Percentiles rank a stretch among this genome's conserved stretches.
These are phyloP conservation scores for Schizotus pectinicornis DNA, from an alignment of 2,888 invertebrate genomes.

Conservation along the genomic window DNA sequence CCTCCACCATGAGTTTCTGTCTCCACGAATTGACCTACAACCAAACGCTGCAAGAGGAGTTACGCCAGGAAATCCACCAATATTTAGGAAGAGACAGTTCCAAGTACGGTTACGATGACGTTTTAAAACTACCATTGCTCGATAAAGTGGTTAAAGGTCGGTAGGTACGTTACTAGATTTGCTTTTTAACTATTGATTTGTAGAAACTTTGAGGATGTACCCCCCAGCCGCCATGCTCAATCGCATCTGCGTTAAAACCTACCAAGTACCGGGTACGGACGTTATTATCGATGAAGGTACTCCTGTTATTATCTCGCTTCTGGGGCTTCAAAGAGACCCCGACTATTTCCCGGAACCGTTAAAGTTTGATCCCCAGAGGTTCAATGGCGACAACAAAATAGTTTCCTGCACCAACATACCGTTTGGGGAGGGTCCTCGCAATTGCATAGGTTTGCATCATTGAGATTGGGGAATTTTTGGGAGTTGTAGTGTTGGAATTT, in stretches of 20 bases:
- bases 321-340: slow-evolving; percentile 20
- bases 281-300: slow-evolving; percentile 15
- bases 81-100: background rate
- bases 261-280: slow-evolving; percentile 16
- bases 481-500: background rate
- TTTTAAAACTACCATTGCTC: background rate
- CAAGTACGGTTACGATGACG: background rate
- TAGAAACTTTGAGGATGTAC: slow-evolving; percentile 20
- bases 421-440: slow-evolving; percentile 20
- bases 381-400: slow-evolving; percentile 8
- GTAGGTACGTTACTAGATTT: background rate
- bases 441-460: slow-evolving; percentile 10
- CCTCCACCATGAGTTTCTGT: background rate
- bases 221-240: slow-evolving; percentile 19
- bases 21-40: background rate
- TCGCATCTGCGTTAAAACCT: slow-evolving; percentile 13
- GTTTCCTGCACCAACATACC: slow-evolving; percentile 18
- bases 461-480: background rate
- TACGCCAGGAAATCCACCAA: background rate
- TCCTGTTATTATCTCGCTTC: slow-evolving; percentile 12
- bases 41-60: background rate
- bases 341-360: slow-evolving; percentile 17
- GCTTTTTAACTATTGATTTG: background rate
- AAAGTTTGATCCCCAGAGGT: slow-evolving; percentile 16
- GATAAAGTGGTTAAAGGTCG: background rate